phyloP scores from a whole-genome alignment of 2,888 invertebrate genomes.

The Electrophaes corylata region DNA sequence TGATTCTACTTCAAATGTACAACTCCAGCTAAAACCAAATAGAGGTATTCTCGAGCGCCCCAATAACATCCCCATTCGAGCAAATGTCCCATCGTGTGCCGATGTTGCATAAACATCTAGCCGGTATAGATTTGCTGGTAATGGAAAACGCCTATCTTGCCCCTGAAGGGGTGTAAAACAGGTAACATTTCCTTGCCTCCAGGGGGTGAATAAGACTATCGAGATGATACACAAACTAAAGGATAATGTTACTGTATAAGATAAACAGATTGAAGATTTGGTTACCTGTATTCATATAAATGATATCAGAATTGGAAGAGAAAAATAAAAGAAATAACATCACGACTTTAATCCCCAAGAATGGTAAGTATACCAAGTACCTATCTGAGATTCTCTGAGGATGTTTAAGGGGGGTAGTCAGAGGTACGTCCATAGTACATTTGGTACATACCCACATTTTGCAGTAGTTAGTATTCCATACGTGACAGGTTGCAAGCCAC shows the following conservation, averaged over 20 bases:
- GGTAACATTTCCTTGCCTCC: conserved; percentile 9
- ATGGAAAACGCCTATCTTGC: conserved; percentile 30
- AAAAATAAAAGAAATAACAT: not conserved
- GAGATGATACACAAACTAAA: conserved; percentile 25
- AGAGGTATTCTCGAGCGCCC: conserved; percentile 9
- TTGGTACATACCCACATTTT: no score
- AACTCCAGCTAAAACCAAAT: conserved; percentile 11
- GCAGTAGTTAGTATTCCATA: no score
- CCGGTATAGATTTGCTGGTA: conserved; percentile 21
- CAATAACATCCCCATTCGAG: conserved; percentile 15
- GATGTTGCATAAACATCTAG: conserved; percentile 23
- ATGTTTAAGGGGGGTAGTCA: no score
- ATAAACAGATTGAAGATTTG: conserved; percentile 8
- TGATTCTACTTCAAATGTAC: conserved; percentile 20
- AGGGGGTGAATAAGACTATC: conserved; percentile 7
- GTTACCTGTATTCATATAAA: conserved; percentile 1
- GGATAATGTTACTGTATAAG: conserved; percentile 4
- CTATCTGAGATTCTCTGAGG: no score
- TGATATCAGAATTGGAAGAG: not conserved
- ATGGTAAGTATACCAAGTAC: no score
- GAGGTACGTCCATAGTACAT: no score
- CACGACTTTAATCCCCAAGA: not conserved
- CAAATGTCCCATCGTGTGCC: conserved; percentile 16
- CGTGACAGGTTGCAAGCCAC: no score
- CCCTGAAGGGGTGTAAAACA: conserved; percentile 13